Base-by-base conservation (phyloP, 2,797 vertebrate genomes). In the Sebastes trivittatus region DNA sequence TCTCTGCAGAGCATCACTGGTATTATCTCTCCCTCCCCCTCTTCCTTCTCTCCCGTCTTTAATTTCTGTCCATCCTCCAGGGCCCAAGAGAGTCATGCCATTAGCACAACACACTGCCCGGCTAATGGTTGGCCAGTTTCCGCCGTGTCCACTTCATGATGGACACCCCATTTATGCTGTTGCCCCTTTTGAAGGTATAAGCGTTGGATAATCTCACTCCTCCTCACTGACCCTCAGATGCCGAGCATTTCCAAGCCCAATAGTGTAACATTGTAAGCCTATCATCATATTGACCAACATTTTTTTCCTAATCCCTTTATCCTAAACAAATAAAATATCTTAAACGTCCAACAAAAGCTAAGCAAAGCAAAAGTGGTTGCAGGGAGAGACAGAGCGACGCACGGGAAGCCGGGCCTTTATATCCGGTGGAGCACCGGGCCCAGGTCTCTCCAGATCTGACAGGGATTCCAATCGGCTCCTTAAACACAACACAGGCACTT, bases 11-110 rank as follows among this genome's bases (percentile, higher is more conserved):
- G 83, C 86, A 88, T 87, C 83, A 46, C 36, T 72, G 74, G 83
- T 89, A 32, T 93, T 84, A 87, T 85, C 86, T 93, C 90, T 82
- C 92, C 22, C 60, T 54, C 25, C 60, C 54, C 73, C 13, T 65
- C 72, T 64, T 62, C 68, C 30, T 80, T 74, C 71, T 88, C 80
- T 80, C 74, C 63, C 54, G 1, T 90, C 88, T 93, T 93, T 92
- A 81, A 92, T 93, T 93, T 87, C 91, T 84, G 42, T 59, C 72
- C 77, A 76, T 88, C 86, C 88, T 89, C 90, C 64, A 70, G 91
- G 91, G 84, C 8, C 64, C 70, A 32, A 75, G 83, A 88, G 89
- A 93, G 90, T 90, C 83, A 92, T 84, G 70, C 92, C 90, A 94
- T 94, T 93, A 94, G 90, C 52, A 72, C 81, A 79, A 59, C 74